Base-by-base conservation (phyloP, 2,797 vertebrate genomes). In the Sebastes trivittatus region DNA sequence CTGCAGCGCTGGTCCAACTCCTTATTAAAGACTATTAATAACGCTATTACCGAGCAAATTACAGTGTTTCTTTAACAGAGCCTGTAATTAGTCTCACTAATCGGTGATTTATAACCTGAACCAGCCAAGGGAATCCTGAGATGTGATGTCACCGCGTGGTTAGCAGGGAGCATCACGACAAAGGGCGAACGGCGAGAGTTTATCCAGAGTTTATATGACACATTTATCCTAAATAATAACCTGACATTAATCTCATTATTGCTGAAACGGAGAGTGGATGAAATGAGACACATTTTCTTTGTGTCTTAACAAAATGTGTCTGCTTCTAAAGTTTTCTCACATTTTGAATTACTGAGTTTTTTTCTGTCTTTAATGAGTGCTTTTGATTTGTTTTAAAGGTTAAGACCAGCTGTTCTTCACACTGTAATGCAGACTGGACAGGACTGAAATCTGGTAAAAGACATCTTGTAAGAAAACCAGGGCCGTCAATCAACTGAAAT, bases 51-150 rank as follows among this genome's bases (percentile, higher is more conserved):
- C 49, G 67, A 65, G 55, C 68, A 56, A 63, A 82, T 73, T 65
- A 78, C 11, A 29, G 59, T 60, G 82, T 85, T 91, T 88, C 83
- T 84, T 82, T 82, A 85, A 89, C 63, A 46, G 62, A 78, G 79
- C 59, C 83, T 74, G 84, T 88, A 87, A 88, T 90, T 87, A 85
- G 22, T 66, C 78, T 70, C n/a, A 30, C 55, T 84, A 80, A 89
- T 88, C 60, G 2, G 18, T 85, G 78, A 87, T 86, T 87, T 82
- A 86, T 68, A 32, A 74, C 8, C 42, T n/a, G 65, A 66, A 36
- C 2, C n/a, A 36, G 73, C 22, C 65, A 22, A 86, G 76, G 83
- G 68, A 78, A 84, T 68, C 75, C 77, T 74, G n/a, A 52, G 65
- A 58, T n/a, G 63, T 88, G 87, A 92, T 82, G 30, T 92, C 88